phyloP scores from a whole-genome alignment of 2,888 invertebrate genomes.

The Ptychoptera albimana region DNA sequence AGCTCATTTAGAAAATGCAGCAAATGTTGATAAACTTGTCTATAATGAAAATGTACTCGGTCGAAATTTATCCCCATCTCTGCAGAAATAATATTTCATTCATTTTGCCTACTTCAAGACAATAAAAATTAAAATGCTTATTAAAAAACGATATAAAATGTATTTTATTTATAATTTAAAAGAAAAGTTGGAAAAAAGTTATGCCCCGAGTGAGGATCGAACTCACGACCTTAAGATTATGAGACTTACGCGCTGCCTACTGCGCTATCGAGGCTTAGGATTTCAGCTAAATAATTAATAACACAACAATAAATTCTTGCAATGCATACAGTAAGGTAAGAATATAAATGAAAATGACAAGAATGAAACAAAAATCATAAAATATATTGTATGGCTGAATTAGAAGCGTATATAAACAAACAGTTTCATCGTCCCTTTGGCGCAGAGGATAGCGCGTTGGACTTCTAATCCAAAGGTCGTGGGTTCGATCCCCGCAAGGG shows the following conservation, averaged over 20 bases:
- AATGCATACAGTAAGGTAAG: too few species aligned
- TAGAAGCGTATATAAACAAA: too few species aligned
- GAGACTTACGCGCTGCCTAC: slow-evolving; percentile 4
- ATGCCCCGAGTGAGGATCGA: slow-evolving; percentile 3
- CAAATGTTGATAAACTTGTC: slow-evolving; percentile 49
- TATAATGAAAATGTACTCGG: slow-evolving; percentile 49
- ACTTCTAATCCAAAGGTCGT: slow-evolving; percentile 8
- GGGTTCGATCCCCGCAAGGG: slow-evolving; percentile 8
- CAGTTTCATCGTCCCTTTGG: slow-evolving; percentile 4
- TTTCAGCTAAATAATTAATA: too few species aligned
- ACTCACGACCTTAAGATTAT: slow-evolving; percentile 5
- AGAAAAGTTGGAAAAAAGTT: too few species aligned
- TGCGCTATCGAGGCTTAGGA: slow-evolving; percentile 2
- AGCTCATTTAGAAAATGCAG: slow-evolving; percentile 36
- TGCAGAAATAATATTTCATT: slow-evolving; percentile 21
- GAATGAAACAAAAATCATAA: too few species aligned
- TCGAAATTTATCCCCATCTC: slow-evolving; percentile 47
- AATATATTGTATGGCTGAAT: too few species aligned
- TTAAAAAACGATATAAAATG: too few species aligned
- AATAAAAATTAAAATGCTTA: too few species aligned
- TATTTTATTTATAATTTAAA: too few species aligned
- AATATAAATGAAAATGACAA: too few species aligned
- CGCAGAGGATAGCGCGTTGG: slow-evolving; percentile 8
- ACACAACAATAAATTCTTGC: too few species aligned
- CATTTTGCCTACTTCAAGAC: too few species aligned